Percentiles rank a stretch among this genome's conserved stretches.
These are phyloP conservation scores for Percopsis omiscomaycus DNA, from an alignment of 2,797 vertebrate genomes.

Conservation along the genomic window DNA sequence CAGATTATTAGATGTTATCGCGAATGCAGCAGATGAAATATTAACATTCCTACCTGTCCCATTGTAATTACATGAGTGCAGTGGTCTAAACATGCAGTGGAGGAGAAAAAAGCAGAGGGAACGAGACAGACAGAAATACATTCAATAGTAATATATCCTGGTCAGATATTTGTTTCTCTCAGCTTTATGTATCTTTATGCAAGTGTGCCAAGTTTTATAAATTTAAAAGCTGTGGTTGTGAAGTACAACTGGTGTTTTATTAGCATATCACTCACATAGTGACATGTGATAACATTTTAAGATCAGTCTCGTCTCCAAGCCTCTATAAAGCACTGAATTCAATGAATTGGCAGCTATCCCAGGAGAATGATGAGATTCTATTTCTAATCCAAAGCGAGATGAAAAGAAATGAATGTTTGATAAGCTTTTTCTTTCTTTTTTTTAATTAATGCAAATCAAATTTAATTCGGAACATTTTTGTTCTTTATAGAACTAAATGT, in stretches of 20 bases:
- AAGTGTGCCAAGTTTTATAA: slow-evolving; percentile 67
- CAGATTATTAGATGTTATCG: slow-evolving; percentile 84
- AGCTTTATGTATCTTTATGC: slow-evolving; percentile 72
- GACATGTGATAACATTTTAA: slow-evolving; percentile 74
- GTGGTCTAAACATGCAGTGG: slow-evolving; percentile 54
- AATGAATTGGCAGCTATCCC: slow-evolving; percentile 76
- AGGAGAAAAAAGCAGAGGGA: slow-evolving; percentile 8
- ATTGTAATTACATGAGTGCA: slow-evolving; percentile 76
- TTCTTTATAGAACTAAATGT: slow-evolving; percentile 56
- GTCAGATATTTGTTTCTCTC: slow-evolving; percentile 73
- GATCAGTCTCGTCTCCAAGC: slow-evolving; percentile 63
- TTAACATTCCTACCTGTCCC: slow-evolving; percentile 80
- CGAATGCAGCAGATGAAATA: slow-evolving; percentile 80
- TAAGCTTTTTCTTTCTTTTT: slow-evolving; percentile 65
- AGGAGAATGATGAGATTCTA: slow-evolving; percentile 68
- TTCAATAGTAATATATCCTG: slow-evolving; percentile 5
- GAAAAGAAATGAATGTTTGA: slow-evolving; percentile 69
- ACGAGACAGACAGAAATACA: slow-evolving; percentile 43
- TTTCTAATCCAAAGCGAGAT: slow-evolving; percentile 73
- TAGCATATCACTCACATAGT: slow-evolving; percentile 71
- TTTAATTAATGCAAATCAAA: slow-evolving; percentile 75
- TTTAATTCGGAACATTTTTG: slow-evolving; percentile 70
- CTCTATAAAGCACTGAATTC: slow-evolving; percentile 48
- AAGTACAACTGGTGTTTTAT: slow-evolving; percentile 76
- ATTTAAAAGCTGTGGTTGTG: slow-evolving; percentile 69